Percentiles rank a stretch among this genome's conserved stretches.
Evolutionary conservation across 2,888 invertebrate species (phyloP).

Genomic region (Xiphydria camelus): DNA sequence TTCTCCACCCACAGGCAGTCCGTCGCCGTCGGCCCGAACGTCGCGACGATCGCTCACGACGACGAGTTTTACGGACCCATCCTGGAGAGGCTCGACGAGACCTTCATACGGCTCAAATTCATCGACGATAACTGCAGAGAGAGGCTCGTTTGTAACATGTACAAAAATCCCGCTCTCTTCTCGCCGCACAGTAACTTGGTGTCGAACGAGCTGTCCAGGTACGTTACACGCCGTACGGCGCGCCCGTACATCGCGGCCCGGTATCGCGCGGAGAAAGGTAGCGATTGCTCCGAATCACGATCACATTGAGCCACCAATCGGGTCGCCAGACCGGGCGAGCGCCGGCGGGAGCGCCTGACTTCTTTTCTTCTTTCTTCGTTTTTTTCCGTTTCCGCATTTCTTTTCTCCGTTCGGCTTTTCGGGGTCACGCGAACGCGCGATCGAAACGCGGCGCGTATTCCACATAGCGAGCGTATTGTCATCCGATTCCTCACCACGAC

Average conservation of each 20-base stretch:
- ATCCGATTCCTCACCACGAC: conserved; percentile 12
- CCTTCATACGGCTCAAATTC: conserved; percentile 73
- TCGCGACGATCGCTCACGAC: conserved; percentile 27
- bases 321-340: conserved; percentile 41
- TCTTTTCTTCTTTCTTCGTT: conserved; percentile 15
- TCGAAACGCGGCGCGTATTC: not conserved
- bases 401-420: conserved; percentile 13
- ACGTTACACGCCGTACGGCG: conserved; percentile 48
- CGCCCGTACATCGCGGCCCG: conserved; percentile 11
- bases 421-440: not conserved
- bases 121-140: conserved; percentile 75
- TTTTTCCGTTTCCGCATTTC: conserved; percentile 3
- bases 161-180: conserved; percentile 79
- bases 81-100: conserved; percentile 75
- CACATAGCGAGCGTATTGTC: too few species aligned
- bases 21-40: not conserved
- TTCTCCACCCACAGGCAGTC: too few species aligned
- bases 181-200: conserved; percentile 86
- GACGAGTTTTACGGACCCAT: conserved; percentile 76
- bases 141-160: conserved; percentile 80
- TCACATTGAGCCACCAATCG: too few species aligned
- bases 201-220: conserved; percentile 88
- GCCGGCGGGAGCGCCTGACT: conserved; percentile 27
- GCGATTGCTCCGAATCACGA: conserved; percentile 39
- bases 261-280: conserved; percentile 52